Percentiles rank a stretch among this genome's conserved stretches.
phyloP scores from a whole-genome alignment of 2,797 vertebrate species.

The Sciurus carolinensis region DNA sequence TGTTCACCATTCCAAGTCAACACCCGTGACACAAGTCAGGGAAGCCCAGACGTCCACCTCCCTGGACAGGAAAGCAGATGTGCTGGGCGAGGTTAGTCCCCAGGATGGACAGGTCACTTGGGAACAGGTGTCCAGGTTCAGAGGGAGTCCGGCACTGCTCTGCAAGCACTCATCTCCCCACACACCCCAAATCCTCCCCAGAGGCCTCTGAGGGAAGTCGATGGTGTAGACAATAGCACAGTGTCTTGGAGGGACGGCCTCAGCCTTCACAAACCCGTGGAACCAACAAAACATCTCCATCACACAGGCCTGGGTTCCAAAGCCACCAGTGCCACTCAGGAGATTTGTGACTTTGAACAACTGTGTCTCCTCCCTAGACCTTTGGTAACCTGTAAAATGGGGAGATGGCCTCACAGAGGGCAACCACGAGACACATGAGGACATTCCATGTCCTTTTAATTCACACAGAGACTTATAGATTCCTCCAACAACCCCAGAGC shows the following conservation, averaged over 20 bases:
- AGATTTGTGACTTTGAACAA: background rate
- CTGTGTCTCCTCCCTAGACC: background rate
- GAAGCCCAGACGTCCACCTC: too few species aligned
- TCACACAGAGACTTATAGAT: background rate
- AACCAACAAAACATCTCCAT: background rate
- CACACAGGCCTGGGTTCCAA: background rate
- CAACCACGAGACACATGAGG: background rate
- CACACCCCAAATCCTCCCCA: background rate
- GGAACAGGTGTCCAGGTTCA: background rate
- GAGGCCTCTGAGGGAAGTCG: background rate
- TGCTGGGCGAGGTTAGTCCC: background rate
- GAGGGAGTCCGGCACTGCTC: background rate
- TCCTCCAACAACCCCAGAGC: background rate
- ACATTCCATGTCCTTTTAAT: background rate
- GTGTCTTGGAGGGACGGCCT: background rate
- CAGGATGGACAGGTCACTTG: background rate
- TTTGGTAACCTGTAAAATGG: background rate
- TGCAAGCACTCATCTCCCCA: background rate
- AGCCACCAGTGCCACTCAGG: background rate
- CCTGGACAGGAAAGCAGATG: background rate
- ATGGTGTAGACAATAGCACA: background rate
- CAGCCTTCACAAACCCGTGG: fast-evolving
- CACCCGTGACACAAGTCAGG: background rate
- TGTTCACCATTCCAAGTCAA: background rate
- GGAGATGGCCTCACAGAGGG: background rate